Evolutionary conservation across 1,140 invertebrate genomes (phyloP).

Genomic region (Caenorhabditis remanei): DNA sequence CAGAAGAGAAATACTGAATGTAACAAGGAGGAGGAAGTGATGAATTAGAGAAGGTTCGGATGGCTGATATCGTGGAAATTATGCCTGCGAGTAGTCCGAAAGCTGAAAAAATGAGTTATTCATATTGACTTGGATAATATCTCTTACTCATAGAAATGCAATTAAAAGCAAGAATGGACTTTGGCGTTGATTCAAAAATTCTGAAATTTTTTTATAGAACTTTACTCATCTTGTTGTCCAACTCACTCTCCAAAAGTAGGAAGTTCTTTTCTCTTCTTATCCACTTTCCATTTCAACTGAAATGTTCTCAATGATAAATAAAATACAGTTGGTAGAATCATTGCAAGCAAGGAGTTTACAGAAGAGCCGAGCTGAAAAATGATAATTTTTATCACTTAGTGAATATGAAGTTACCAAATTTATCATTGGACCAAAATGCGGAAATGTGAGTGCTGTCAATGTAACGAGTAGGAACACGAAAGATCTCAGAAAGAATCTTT

Average conservation of each 20-base stretch:
- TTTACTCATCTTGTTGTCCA: not conserved
- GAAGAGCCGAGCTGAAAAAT: not conserved
- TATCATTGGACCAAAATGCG: conserved; percentile 13
- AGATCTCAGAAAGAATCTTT: not conserved
- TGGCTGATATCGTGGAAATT: not conserved
- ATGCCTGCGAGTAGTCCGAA: not conserved
- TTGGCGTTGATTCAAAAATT: not conserved
- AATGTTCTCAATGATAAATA: conserved; percentile 14
- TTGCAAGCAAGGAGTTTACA: not conserved
- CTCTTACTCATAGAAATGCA: not conserved
- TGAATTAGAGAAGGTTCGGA: not conserved
- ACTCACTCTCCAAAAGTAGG: not conserved
- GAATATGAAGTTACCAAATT: not conserved
- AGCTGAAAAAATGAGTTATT: not conserved
- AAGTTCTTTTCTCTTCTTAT: not conserved
- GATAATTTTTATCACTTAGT: not conserved
- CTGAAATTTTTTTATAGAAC: not conserved
- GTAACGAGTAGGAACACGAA: not conserved
- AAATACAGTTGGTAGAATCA: conserved; percentile 6
- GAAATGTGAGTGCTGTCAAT: not conserved
- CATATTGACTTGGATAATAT: not conserved
- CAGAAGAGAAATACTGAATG: conserved; percentile 1
- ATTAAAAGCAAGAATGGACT: not conserved
- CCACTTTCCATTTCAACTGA: not conserved
- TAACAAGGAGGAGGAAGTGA: conserved; percentile 6